Evolutionary conservation across 2,888 invertebrate genomes (phyloP), one percentile per base, ranked within the genome.

Genomic region (Neoscelio sp.): DNA sequence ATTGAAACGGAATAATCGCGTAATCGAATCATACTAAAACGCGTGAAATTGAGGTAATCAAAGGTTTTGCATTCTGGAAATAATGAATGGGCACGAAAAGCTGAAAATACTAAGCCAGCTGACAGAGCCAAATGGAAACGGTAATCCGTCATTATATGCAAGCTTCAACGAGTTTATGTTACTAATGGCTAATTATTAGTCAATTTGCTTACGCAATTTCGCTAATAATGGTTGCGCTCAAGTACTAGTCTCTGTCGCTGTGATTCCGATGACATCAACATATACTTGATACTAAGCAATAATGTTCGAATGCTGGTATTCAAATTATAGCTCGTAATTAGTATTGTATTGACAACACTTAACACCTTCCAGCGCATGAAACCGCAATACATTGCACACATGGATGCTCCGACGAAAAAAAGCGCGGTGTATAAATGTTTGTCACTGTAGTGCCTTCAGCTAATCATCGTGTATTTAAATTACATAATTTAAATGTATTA

Each of bases 121-220:
- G 64, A 38, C 56, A 50, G 40, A 71, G 80, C 79, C 65, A 78
- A 74, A 58, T 82, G 80, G 81, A 85, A 84, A 84, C 82, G 80
- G 82, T 83, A 83, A 86, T 87, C 83, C 84, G 83, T 87, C 88
- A 85, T 84, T 85, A 82, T 76, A 67, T 70, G 73, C 71, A 78
- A 58, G 81, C 70, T 75, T 70, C 70, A 60, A 68, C 70, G 74
- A 75, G 82, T 80, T 80, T 83, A 82, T 82, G 70, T 78, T 82
- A 81, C 84, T 85, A 87, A 88, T 87, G 85, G 82, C 83, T 84
- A 87, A 87, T 88, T 73, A 78, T 78, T 88, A 87, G 86, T 86
- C 86, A 86, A 84, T 85, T 89, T 88, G 85, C 83, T 83, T 83
- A 82, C 83, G 85, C 87, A 88, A 86, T 89, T 88, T 87, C 86